Evolutionary conservation across 2,113 vertebrate species (phyloP).

Genomic region (Passer montanus): DNA sequence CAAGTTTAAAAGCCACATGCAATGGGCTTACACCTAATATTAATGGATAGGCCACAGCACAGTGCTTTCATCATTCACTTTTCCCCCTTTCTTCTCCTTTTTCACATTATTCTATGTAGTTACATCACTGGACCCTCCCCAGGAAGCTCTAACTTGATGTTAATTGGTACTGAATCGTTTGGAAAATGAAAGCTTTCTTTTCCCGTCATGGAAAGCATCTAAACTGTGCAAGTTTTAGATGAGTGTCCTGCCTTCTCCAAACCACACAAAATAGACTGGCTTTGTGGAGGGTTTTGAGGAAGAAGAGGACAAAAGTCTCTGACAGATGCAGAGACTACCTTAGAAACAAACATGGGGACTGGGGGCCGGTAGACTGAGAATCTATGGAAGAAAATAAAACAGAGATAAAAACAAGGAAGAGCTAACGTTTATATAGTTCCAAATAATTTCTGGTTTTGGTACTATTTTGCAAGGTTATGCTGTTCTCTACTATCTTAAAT

Average conservation of each 20-base stretch:
- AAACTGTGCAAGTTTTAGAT: not conserved
- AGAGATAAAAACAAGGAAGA: not conserved
- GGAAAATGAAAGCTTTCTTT: not conserved
- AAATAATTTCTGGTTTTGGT: not conserved
- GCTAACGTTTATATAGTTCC: not conserved
- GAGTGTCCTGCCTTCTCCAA: not conserved
- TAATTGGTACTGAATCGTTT: not conserved
- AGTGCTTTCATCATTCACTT: not conserved
- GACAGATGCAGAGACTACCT: not conserved
- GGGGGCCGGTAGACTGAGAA: not conserved
- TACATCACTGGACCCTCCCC: not conserved
- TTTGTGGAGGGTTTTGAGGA: not conserved
- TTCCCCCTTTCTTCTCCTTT: not conserved
- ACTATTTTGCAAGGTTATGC: not conserved
- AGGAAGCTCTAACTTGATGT: not conserved
- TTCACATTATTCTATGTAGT: not conserved
- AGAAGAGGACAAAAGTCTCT: not conserved
- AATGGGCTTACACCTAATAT: not conserved
- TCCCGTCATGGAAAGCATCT: not conserved
- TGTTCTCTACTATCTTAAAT: not conserved
- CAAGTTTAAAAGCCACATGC: not conserved
- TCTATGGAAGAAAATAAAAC: not conserved
- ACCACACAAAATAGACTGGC: not conserved
- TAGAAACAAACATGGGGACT: accelerated
- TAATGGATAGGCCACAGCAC: not conserved